Base-by-base conservation (phyloP, 2,888 invertebrate species). In the Pheosia tremula region DNA sequence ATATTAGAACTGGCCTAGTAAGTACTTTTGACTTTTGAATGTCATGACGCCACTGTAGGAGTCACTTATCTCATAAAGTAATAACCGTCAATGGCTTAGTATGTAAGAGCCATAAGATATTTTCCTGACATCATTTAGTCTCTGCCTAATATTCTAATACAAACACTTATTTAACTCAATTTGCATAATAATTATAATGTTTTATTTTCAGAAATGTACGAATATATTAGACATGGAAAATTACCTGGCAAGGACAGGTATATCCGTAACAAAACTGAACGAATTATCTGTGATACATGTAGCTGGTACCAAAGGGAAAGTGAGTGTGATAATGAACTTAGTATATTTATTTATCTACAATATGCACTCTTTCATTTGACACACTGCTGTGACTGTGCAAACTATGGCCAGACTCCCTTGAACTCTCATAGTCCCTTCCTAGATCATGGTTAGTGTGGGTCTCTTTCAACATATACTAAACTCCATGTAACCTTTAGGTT, bases 271-370 rank as follows among this genome's bases (percentile, higher is more conserved):
- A 0, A 95, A 95, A 67, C 85, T 98, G 61, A 96, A 97, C 76
- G 90, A 94, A 60, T 85, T 99, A 24, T 96, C 97, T 60, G 95
- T 98, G 53, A 98, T 99, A 80, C 99, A 99, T 93, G 96, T 99
- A 6, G 96, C 98, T 64, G 99, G 99, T 9, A 99, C 99, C 1
- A 99, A 99, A 91, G 99, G 99, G 59, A 99, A 99, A 94, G 95
- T 95, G 80, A 69, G 77, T 53, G 61, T 13, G 53, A 11, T 4
- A 3, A 37, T 4, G 11, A 4, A 4, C n/a, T n/a, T 7, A 41
- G 3, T 41, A 9, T 47, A 47, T 47, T 47, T 47, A n/a, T 4
- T n/a, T n/a, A n/a, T 11, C 4, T 43, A 9, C 4, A 4, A 43
- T 43, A 9, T 4, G 9, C 43, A 43, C 8, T 3, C 9, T 43